A percentile compares a stretch with the other conserved stretches of the same genome.
Conservation (phyloP, 92 coral and sea anemone genomes). For the Palythoa caribaeorum region DNA sequence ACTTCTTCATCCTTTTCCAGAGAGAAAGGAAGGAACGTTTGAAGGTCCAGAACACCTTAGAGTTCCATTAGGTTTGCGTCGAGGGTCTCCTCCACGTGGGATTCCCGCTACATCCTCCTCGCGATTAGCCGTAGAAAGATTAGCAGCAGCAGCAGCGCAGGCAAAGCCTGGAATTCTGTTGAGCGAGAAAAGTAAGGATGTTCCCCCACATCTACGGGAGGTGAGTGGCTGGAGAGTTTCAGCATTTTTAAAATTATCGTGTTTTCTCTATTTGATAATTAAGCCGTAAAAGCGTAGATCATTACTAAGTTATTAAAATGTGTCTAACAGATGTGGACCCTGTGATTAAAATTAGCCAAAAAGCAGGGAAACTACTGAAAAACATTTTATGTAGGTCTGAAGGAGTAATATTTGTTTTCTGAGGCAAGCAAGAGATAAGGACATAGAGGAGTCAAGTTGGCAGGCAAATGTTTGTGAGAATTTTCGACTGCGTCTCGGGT, state of each 20-base stretch:
- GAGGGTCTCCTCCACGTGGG: conserved; percentile 69
- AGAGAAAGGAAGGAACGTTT: conserved; percentile 68
- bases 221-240: conserved; percentile 44
- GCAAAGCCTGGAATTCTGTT: conserved; percentile 71
- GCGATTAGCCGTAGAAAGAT: conserved; percentile 86
- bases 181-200: conserved; percentile 63
- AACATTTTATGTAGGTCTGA: too few species aligned
- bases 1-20: conserved; percentile 48
- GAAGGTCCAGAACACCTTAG: conserved; percentile 65
- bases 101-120: conserved; percentile 75
- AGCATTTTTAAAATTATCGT: not conserved
- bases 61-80: conserved; percentile 65
- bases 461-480: too few species aligned
- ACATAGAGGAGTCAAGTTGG: too few species aligned
- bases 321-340: too few species aligned
- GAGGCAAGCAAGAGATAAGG: too few species aligned
- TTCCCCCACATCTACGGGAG: conserved; percentile 80
- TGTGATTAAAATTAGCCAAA: too few species aligned
- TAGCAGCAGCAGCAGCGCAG: conserved; percentile 83
- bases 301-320: not conserved
- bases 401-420: too few species aligned
- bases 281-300: not conserved
- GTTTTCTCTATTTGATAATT: too few species aligned
- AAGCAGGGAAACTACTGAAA: too few species aligned
- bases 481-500: too few species aligned